Conservation (phyloP, 2,113 vertebrate genomes). For the Hiodon tergisus region DNA sequence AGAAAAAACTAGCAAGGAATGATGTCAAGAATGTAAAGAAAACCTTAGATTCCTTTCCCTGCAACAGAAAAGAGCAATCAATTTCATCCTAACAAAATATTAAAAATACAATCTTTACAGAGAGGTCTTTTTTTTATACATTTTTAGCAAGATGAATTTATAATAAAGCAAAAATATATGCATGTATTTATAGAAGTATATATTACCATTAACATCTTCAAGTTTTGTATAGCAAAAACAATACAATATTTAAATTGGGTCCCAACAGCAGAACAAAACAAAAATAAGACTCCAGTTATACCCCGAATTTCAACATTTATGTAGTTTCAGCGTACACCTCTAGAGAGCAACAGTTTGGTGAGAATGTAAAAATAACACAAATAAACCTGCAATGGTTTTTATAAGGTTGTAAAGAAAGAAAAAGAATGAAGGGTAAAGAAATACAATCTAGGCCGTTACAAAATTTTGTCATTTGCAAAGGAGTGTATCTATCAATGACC, state of each 20-base stretch:
- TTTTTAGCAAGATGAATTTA: slow-evolving; percentile 56
- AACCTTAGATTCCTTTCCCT: slow-evolving; percentile 43
- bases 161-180: slow-evolving; percentile 47
- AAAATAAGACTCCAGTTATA: slow-evolving; percentile 52
- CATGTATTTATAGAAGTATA: slow-evolving; percentile 41
- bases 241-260: slow-evolving; percentile 27
- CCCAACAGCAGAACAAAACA: slow-evolving; percentile 31
- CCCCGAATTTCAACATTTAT: slow-evolving; percentile 35
- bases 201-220: slow-evolving; percentile 57
- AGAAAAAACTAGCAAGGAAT: too few relatives aligned
- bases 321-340: slow-evolving; percentile 11
- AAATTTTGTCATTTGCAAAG: slow-evolving; percentile 30
- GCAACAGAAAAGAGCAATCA: slow-evolving; percentile 37
- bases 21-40: slow-evolving; percentile 19
- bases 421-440: slow-evolving; percentile 46
- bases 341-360: slow-evolving; percentile 24
- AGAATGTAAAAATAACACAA: slow-evolving; percentile 46
- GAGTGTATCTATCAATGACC: slow-evolving; percentile 32
- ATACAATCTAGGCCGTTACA: slow-evolving; percentile 50
- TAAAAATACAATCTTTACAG: slow-evolving; percentile 60
- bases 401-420: slow-evolving; percentile 37
- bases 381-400: slow-evolving; percentile 17
- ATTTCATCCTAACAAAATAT: slow-evolving; percentile 60
- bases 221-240: slow-evolving; percentile 52
- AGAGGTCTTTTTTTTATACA: slow-evolving; percentile 56